Base-by-base conservation (phyloP, 1,140 invertebrate species). In the Macrobrachium rosenbergii region DNA sequence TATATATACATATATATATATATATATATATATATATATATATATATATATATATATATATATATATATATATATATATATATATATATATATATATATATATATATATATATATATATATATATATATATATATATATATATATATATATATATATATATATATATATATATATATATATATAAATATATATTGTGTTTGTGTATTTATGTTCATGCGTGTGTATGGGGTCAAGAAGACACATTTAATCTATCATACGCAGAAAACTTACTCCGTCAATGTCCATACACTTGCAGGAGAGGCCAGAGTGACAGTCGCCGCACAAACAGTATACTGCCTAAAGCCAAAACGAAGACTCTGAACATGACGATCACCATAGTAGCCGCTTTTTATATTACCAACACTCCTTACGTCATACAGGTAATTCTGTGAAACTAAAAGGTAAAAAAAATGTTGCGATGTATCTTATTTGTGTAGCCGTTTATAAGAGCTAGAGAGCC, bases 361-460 rank as follows among this genome's bases (percentile, higher is more conserved):
- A 87, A 87, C 37, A 87, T 87, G 85, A 87, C 85, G 17, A 81
- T 87, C 21, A 72, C 81, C 3, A 87, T 87, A 2, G 77, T 80
- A 8, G 19, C 63, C 28, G 63, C 85, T 7, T 87, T 87, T 79
- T 87, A 81, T 69, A 23, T 87, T 69, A 87, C 85, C 67, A 87
- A 87, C 60, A 87, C 85, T 11, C 84, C 85, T 14, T 87, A 87
- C 23, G 85, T 87, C 59, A 75, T 82, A n/a, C 85, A 75, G 72
- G 72, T 75, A 43, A 28, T 16, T 11, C 28, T 2, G 7, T 37
- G 16, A 23, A 83, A 73, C 60, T 77, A 37, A 83, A 72, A 43
- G 16, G 19, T 2, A 60, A 37, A 37, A 37, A 37, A 37, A 3
- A 37, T 37, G 1, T 37, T 37, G 28, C 28, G 28, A 37, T 37